Conservation (phyloP, 2,113 vertebrate species). For the Thamnaconus septentrionalis region DNA sequence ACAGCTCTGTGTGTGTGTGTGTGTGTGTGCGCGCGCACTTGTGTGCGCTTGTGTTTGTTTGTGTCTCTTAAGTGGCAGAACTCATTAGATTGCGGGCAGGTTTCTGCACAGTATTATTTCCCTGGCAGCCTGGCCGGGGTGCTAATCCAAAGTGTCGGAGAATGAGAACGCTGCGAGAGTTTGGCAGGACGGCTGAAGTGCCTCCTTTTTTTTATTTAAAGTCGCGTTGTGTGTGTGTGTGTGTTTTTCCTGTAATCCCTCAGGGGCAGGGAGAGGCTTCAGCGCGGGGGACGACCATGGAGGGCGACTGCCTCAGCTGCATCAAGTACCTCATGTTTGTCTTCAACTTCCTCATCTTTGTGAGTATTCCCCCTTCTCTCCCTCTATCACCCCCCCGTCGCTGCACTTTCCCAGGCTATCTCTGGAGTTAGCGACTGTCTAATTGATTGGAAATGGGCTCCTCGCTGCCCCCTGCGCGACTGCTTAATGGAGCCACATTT, state of each 20-base stretch:
- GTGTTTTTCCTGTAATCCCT: too few relatives aligned
- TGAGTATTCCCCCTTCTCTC: constrained; percentile 77
- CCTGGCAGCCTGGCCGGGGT: constrained; percentile 45
- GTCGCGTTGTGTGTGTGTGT: constrained; percentile 29
- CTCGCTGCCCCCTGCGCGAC: constrained; percentile 30
- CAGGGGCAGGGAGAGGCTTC: constrained; percentile 80
- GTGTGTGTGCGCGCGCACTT: neutral
- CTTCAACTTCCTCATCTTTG: constrained; percentile 97
- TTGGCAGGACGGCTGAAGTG: constrained; percentile 35
- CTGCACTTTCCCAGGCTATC: constrained; percentile 32
- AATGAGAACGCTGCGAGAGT: constrained; percentile 25
- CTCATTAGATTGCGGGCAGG: constrained; percentile 50
- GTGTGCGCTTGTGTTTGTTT: neutral
- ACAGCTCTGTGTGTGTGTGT: neutral
- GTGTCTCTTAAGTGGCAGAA: constrained; percentile 54
- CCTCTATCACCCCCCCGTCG: constrained; percentile 23
- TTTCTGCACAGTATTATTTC: constrained; percentile 38
- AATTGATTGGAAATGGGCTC: constrained; percentile 47
- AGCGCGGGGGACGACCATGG: constrained; percentile 81
- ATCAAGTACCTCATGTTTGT: constrained; percentile 98
- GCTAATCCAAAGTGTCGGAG: constrained; percentile 30
- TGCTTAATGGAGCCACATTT: constrained; percentile 65
- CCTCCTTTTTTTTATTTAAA: constrained; percentile 6
- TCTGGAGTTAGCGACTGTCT: constrained; percentile 50
- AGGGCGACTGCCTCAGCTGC: constrained; percentile 94